Evolutionary conservation across 2,113 vertebrate species (phyloP), one percentile per base, ranked within the genome.

Genomic region (Phylloscopus trochilus): DNA sequence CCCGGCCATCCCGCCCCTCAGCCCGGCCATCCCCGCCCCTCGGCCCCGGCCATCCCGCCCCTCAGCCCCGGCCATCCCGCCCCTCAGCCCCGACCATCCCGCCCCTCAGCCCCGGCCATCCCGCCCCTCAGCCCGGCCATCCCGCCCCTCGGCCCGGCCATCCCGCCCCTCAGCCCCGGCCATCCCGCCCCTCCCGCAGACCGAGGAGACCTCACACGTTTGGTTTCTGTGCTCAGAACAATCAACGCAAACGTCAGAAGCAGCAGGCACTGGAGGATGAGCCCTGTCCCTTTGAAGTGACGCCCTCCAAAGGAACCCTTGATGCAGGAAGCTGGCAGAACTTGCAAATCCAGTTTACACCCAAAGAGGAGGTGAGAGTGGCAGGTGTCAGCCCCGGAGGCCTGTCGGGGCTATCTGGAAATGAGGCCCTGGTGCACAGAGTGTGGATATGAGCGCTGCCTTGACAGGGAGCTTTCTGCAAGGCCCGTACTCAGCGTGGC

Each of bases 281-380:
- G 76, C 80, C 94, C 5, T 62, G 78, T 11, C 97, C 98, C 76
- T 99, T 99, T 72, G 60, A 98, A 85, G 95, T 94, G 90, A 81
- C 96, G 19, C 99, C 99, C 11, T 60, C 64, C 1, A 94, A 95
- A n/a, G 99, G 99, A 67, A 26, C 94, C 62, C 89, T 99, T 21
- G 41, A 76, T 63, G 97, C 98, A 33, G 97, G 97, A n/a, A 96
- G 98, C 55, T 95, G 92, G 33, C 93, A 95, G 89, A 97, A 99
- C 1, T 83, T 99, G 53, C 96, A 97, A 73, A 96, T 99, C 93
- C 98, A 96, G 88, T 99, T 99, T 97, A 97, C 95, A 53, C 99
- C 99, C 35, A 72, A 58, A 15, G 97, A 98, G 93, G 98, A 98
- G 99, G 99, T 99, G 94, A 97, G 97, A 39, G 81, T 10, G 15